Percentiles rank a stretch among this genome's conserved stretches.
Conservation (phyloP, 2,113 vertebrate species). For the Esox niger region DNA sequence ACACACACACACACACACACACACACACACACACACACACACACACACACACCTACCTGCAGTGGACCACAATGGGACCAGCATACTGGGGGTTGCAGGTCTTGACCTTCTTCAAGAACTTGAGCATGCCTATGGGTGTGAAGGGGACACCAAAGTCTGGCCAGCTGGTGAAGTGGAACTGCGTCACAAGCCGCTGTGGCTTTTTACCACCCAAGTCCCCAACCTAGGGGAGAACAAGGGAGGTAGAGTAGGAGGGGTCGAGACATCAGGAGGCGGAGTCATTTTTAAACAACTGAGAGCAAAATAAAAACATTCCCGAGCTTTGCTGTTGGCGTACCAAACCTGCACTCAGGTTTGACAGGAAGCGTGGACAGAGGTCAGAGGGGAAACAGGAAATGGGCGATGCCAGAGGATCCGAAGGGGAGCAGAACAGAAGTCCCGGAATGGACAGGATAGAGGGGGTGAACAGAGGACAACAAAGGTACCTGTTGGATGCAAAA, state of each 20-base stretch:
- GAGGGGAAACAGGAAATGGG: neutral
- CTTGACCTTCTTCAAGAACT: slow-evolving; percentile 98
- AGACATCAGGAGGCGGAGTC: neutral
- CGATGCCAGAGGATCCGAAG: neutral
- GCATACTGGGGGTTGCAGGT: slow-evolving; percentile 91
- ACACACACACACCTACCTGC: slow-evolving; percentile 92
- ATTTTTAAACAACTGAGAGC: no score
- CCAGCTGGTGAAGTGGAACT: slow-evolving; percentile 99
- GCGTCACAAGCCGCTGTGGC: slow-evolving; percentile 93
- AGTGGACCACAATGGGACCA: slow-evolving; percentile 94
- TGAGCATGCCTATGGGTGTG: slow-evolving; percentile 97
- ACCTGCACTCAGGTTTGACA: no score
- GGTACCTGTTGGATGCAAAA: slow-evolving; percentile 98
- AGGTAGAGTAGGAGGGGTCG: neutral
- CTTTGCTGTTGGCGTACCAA: no score
- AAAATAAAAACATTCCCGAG: no score
- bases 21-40: neutral
- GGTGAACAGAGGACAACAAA: neutral
- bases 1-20: no score
- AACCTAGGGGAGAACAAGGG: slow-evolving; percentile 70
- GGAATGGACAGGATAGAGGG: neutral
- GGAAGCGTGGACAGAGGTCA: no score
- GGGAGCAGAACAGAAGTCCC: neutral
- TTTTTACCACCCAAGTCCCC: slow-evolving; percentile 95
- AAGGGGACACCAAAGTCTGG: slow-evolving; percentile 97